These are phyloP conservation scores for Eunapius fragilis DNA, from an alignment of 37 sponge, comb jelly and placozoan species.

Conservation along the genomic window DNA sequence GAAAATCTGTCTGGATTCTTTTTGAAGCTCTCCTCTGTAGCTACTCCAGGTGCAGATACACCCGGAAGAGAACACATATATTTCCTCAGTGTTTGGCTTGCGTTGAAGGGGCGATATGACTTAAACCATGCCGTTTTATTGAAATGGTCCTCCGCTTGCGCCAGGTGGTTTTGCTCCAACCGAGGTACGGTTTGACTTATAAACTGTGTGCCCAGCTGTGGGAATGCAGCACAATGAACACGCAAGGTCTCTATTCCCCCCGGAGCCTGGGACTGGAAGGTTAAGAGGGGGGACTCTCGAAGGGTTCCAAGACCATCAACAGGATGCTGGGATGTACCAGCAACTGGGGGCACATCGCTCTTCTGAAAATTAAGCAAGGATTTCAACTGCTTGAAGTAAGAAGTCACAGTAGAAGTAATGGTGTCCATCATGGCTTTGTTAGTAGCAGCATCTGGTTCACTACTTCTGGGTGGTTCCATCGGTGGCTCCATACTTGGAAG, in stretches of 20 bases:
- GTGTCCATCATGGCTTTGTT: too few relatives aligned
- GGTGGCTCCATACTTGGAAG: background rate
- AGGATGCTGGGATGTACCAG: background rate
- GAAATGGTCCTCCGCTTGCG: constrained; percentile 26
- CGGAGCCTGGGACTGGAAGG: constrained; percentile 19
- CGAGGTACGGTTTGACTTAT: constrained; percentile 20
- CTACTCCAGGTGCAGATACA: constrained; percentile 24
- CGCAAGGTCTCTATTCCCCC: constrained; percentile 30
- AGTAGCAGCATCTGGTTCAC: background rate
- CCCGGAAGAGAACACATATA: constrained; percentile 61
- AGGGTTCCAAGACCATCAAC: constrained; percentile 16
- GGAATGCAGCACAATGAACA: constrained; percentile 13
- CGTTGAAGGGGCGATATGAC: constrained; percentile 26
- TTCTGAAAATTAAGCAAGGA: constrained; percentile 28
- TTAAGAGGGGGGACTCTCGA: constrained; percentile 35
- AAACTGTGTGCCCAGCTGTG: constrained; percentile 18
- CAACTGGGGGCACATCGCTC: background rate
- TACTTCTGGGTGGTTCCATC: background rate
- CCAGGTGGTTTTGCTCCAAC: constrained; percentile 20
- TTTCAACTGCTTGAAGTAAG: constrained; percentile 35
- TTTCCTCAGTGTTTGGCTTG: background rate
- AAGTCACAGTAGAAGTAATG: background rate
- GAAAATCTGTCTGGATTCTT: background rate
- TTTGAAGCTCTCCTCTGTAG: constrained; percentile 32
- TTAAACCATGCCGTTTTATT: constrained; percentile 53